Conservation (phyloP, 2,888 invertebrate species). For the Punctoribates punctum region DNA sequence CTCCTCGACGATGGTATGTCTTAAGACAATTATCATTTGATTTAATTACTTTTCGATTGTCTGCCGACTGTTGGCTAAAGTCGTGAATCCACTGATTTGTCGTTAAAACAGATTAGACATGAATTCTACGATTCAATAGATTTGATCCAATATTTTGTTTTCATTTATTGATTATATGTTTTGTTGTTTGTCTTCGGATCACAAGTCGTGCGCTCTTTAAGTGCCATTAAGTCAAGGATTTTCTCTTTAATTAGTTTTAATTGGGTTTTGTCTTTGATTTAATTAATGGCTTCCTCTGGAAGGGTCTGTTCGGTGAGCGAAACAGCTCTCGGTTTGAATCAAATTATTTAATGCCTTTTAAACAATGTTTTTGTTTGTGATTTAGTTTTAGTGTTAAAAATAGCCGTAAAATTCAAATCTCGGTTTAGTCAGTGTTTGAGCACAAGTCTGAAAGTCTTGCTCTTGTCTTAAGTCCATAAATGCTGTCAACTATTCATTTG, state of each 20-base stretch:
- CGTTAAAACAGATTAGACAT: too few relatives aligned
- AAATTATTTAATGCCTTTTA: neutral
- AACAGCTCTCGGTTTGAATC: neutral
- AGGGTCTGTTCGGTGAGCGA: too few relatives aligned
- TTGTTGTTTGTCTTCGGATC: neutral
- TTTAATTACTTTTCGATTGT: neutral
- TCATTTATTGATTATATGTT: neutral
- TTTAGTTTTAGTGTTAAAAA: neutral
- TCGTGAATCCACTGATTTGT: neutral
- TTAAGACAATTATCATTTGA: neutral
- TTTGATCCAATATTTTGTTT: too few relatives aligned
- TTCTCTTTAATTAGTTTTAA: neutral
- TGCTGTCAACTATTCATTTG: neutral
- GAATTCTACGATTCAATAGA: too few relatives aligned
- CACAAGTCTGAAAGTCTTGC: too few relatives aligned
- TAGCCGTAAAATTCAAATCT: neutral
- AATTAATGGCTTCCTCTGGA: too few relatives aligned
- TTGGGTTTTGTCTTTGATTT: neutral
- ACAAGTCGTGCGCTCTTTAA: neutral
- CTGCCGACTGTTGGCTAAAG: neutral
- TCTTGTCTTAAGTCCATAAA: constrained; percentile 1
- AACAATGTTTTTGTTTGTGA: neutral
- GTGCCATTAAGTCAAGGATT: constrained; percentile 11
- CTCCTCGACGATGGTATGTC: constrained; percentile 95
- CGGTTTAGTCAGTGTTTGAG: too few relatives aligned